Percentiles rank a stretch among this genome's conserved stretches.
Evolutionary conservation across 2,888 invertebrate species (phyloP).

Genomic region (Branchellion lobata): DNA sequence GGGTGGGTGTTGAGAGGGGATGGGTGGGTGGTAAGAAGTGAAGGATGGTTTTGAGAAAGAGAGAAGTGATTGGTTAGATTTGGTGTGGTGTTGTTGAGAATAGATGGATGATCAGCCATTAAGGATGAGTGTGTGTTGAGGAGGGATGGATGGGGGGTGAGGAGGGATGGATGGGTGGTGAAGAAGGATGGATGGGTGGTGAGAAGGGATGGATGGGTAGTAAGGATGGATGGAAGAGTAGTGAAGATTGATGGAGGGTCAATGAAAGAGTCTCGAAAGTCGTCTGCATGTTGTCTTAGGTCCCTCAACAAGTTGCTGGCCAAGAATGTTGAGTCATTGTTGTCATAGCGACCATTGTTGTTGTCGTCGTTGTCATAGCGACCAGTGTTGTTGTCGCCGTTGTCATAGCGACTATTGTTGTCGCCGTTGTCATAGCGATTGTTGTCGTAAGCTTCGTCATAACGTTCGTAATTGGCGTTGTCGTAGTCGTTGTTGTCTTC

Average conservation of each 20-base stretch:
- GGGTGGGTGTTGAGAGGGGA: too few species aligned
- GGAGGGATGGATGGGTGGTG: neutral
- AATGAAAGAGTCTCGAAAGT: neutral
- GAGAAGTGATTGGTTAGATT: too few species aligned
- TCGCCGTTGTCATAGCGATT: too few species aligned
- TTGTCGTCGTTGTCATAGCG: too few species aligned
- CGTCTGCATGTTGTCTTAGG: conserved; percentile 22
- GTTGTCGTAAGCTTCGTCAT: too few species aligned
- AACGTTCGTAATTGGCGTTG: too few species aligned
- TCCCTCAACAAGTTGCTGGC: conserved; percentile 33
- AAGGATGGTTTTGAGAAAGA: too few species aligned
- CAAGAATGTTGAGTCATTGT: conserved; percentile 25
- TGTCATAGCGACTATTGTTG: too few species aligned
- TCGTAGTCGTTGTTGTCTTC: too few species aligned
- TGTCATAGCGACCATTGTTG: neutral
- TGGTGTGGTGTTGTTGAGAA: too few species aligned
- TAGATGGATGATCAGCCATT: neutral
- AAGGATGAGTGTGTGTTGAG: neutral
- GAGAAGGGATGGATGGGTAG: neutral
- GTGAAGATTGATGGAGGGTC: neutral
- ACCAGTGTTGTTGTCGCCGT: too few species aligned
- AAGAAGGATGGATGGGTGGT: neutral
- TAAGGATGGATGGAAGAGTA: neutral
- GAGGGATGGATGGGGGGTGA: neutral
- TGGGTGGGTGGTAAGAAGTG: too few species aligned